Conservation (phyloP, 2,888 invertebrate genomes). For the Habrosyne pyritoides region DNA sequence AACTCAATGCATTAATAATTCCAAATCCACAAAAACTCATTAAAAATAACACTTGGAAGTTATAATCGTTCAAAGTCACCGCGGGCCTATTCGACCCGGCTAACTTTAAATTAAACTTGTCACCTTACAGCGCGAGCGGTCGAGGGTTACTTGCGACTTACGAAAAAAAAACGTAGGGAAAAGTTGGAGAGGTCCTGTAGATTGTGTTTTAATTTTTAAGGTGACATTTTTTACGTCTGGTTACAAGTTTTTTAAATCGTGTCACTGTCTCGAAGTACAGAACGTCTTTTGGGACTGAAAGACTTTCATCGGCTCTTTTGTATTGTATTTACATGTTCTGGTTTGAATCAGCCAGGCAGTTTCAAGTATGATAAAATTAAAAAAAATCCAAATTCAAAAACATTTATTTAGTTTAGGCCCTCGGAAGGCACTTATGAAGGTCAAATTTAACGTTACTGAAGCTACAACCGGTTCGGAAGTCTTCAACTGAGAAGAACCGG, state of each 20-base stretch:
- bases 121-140: conserved; percentile 48
- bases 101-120: conserved; percentile 80
- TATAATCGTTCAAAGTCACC: conserved; percentile 64
- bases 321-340: no score
- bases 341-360: no score
- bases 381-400: no score
- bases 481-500: no score
- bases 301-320: no score
- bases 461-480: no score
- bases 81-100: conserved; percentile 57
- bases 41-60: conserved; percentile 77
- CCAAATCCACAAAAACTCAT: conserved; percentile 69
- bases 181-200: background rate
- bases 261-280: background rate
- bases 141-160: conserved; percentile 35
- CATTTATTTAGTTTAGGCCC: no score
- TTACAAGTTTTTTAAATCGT: background rate
- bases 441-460: no score
- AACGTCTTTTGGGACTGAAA: no score
- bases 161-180: conserved; percentile 21
- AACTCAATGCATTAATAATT: conserved; percentile 65
- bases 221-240: background rate
- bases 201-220: background rate
- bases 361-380: no score
- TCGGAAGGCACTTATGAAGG: no score